phyloP scores from a whole-genome alignment of 2,113 vertebrate species.

The Willisornis vidua region DNA sequence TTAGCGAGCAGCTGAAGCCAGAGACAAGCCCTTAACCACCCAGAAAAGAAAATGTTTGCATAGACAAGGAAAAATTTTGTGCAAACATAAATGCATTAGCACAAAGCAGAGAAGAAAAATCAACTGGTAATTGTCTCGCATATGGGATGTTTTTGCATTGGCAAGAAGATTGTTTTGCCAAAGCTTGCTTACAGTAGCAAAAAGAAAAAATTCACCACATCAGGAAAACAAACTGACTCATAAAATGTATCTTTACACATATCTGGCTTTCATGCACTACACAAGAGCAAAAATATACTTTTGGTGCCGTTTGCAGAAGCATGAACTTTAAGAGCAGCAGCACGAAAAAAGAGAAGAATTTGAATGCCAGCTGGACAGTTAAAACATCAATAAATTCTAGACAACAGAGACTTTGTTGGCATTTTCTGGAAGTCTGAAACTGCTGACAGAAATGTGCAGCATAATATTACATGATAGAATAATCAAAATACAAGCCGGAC shows the following conservation, averaged over 20 bases:
- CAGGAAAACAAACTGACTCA: neutral
- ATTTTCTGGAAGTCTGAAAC: neutral
- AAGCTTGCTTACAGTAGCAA: neutral
- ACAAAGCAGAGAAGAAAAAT: neutral
- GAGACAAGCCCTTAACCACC: neutral
- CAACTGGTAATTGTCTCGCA: neutral
- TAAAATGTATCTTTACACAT: neutral
- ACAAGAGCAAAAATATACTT: neutral
- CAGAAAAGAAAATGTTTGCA: neutral
- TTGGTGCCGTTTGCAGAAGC: neutral
- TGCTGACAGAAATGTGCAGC: neutral
- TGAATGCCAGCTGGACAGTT: neutral
- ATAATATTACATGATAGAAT: neutral
- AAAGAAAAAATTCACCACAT: neutral
- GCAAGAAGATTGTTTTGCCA: slow-evolving; percentile 23
- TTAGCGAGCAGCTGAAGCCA: neutral
- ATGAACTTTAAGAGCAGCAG: slow-evolving; percentile 16
- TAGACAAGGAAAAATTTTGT: neutral
- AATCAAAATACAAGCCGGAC: neutral
- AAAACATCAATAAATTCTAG: neutral
- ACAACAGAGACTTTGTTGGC: neutral
- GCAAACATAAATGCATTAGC: neutral
- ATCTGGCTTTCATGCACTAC: neutral
- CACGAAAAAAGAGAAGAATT: neutral
- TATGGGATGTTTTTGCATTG: neutral